Evolutionary conservation across 1,140 invertebrate genomes (phyloP).

Genomic region (Rhyzopertha dominica): DNA sequence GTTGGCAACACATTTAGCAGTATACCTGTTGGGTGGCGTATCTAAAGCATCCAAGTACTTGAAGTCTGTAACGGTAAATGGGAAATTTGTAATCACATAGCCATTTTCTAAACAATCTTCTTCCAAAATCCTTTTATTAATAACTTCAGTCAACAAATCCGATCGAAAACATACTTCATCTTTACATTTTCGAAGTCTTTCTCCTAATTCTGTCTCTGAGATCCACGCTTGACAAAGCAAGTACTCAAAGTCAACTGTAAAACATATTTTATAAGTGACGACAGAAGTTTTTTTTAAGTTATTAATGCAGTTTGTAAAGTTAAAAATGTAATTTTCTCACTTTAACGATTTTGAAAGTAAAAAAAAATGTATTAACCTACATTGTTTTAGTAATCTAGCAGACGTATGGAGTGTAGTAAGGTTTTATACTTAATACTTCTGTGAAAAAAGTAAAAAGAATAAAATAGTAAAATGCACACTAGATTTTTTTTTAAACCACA

Average conservation of each 20-base stretch:
- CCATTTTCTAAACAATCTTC: slow-evolving; percentile 54
- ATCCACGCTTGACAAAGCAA: slow-evolving; percentile 48
- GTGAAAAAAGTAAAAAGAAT: too few relatives aligned
- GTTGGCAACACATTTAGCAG: too few relatives aligned
- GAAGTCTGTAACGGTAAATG: slow-evolving; percentile 52
- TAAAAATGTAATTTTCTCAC: too few relatives aligned
- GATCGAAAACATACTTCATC: slow-evolving; percentile 44
- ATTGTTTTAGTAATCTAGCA: too few relatives aligned
- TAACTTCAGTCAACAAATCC: slow-evolving; percentile 46
- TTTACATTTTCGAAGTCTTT: slow-evolving; percentile 45
- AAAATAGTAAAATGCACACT: too few relatives aligned
- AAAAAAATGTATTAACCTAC: too few relatives aligned
- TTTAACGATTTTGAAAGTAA: too few relatives aligned
- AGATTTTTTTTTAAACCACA: too few relatives aligned
- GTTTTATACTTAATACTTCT: too few relatives aligned
- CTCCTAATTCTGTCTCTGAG: slow-evolving; percentile 48
- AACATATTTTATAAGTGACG: slow-evolving; percentile 7
- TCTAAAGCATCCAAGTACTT: slow-evolving; percentile 52
- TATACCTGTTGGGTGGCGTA: slow-evolving; percentile 61
- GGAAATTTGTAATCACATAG: slow-evolving; percentile 58
- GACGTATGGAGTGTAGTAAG: too few relatives aligned
- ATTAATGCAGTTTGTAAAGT: too few relatives aligned
- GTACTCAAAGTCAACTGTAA: slow-evolving; percentile 52
- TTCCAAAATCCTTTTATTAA: slow-evolving; percentile 48
- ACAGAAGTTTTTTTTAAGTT: slow-evolving; percentile 6